Percentiles rank a stretch among this genome's conserved stretches.
phyloP scores from a whole-genome alignment of 2,113 vertebrate species.

The Leptosomus discolor region DNA sequence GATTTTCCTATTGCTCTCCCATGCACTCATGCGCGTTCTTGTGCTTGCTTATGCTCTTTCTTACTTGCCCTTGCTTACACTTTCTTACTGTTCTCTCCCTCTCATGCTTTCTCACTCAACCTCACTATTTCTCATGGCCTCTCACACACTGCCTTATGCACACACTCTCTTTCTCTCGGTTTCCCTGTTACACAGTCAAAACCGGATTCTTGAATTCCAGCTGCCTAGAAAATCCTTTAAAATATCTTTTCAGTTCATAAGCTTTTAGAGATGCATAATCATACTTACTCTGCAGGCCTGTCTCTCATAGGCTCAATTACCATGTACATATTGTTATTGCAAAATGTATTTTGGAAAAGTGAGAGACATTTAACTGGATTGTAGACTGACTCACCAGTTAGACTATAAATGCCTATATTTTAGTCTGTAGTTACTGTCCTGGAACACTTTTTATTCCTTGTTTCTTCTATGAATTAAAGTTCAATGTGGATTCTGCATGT shows the following conservation, averaged over 20 bases:
- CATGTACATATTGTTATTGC: neutral
- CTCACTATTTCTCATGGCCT: neutral
- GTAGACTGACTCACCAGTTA: neutral
- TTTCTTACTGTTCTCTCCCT: neutral
- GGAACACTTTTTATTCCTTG: neutral
- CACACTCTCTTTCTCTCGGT: rapidly evolving
- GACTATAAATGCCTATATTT: neutral
- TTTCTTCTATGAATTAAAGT: neutral
- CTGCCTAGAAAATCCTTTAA: neutral
- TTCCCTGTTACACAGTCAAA: neutral
- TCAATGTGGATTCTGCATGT: neutral
- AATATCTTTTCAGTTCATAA: neutral
- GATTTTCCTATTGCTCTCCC: neutral
- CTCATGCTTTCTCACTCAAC: neutral
- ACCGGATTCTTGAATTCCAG: neutral
- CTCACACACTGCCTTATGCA: rapidly evolving
- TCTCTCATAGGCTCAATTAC: neutral
- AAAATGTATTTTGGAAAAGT: neutral
- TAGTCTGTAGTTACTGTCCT: neutral
- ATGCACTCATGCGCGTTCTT: rapidly evolving
- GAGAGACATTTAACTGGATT: neutral
- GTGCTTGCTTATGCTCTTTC: neutral
- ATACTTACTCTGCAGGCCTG: neutral
- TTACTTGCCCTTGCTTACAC: neutral
- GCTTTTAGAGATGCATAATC: neutral